Base-by-base conservation (phyloP, 2,888 invertebrate species). In the Morpho deidamia region DNA sequence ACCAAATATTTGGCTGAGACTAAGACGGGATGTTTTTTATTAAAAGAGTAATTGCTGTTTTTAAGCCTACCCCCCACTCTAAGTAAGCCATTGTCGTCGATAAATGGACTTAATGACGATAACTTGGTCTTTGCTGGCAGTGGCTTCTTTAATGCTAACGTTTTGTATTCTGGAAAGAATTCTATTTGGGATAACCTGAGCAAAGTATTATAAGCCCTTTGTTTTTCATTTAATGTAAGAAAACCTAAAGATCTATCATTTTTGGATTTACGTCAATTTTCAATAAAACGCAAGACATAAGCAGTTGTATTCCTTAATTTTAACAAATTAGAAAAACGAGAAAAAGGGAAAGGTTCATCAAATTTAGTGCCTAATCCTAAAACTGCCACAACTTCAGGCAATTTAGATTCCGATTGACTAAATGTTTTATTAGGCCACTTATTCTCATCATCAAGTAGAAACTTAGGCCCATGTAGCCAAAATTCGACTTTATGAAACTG, bases 31-130 rank as follows among this genome's bases (percentile, higher is more conserved):
- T 46, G 46, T 32, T 46, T 46, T 32, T 38, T 45, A 10, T 52
- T 46, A 14, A 40, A 52, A 8, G 12, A 42, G 8, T 45, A 52
- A 10, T 39, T 32, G 23, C 43, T 43, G 14, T 10, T 35, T 14
- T 45, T 32, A 9, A 52, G 32, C 11, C 41, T 39, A 2, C 52
- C 46, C 10, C 52, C 52, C 11, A 52, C 45, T 14, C 42, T 14
- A 23, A 46, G 45, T 12, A 46, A n/a, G 9, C 35, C 11, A 40
- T 45, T 41, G 7, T 7, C 11, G 35, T 52, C 45, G n/a, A 46
- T 9, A n/a, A 52, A 52, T 3, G 42, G 41, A 34, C 11, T 45
- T 11, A 44, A 39, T 8, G 45, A 11, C 12, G 35, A 39, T 5
- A 43, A 7, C 9, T 33, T 43, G 11, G 43, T 32, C 32, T 43